Evolutionary conservation across 2,797 vertebrate species (phyloP), one percentile per base, ranked within the genome.

Genomic region (Meriones psammophilus): DNA sequence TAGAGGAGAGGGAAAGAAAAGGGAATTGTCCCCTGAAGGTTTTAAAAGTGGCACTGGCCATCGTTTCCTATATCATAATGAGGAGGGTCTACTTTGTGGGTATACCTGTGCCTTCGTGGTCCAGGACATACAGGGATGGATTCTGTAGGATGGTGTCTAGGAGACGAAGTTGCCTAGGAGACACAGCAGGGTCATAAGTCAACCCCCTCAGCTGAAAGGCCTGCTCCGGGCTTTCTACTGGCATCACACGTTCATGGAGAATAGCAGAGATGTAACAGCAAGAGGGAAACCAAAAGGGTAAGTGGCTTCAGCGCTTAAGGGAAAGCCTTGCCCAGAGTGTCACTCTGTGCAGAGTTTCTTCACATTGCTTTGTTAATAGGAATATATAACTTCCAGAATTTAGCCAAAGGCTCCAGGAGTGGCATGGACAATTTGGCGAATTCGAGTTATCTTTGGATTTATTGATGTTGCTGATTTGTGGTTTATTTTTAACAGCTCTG

Each of bases 341-440:
- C 76, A 18, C 50, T 74, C 39, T 74, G 89, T 76, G 46, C 71
- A 54, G 77, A 12, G 56, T 62, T 94, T 95, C 85, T 92, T 95
- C 69, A 33, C 60, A 56, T 86, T 91, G 50, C 89, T 56, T 94
- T 91, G 91, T 74, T 92, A 74, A 76, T 73, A 91, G 33, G 46
- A 84, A 94, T 92, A 92, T 14, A 46, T 81, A 71, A 95, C 94
- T 33, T 89, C 54, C 87, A 58, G 68, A 42, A 17, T 5, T 92
- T 87, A 92, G 85, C 94, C 94, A 91, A 69, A 93, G 30, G 9
- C 71, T 92, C n/a, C 69, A 91, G 89, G 68, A 87, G 68, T 64
- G 94, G n/a, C 94, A 71, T 5, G 42, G 74, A 56, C 42, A 91
- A 64, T 69, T 90, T 80, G 71, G 73, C 89, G 54, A 89, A 78